Base-by-base conservation (phyloP, 2,888 invertebrate species). In the Drosophila subsilvestris region DNA sequence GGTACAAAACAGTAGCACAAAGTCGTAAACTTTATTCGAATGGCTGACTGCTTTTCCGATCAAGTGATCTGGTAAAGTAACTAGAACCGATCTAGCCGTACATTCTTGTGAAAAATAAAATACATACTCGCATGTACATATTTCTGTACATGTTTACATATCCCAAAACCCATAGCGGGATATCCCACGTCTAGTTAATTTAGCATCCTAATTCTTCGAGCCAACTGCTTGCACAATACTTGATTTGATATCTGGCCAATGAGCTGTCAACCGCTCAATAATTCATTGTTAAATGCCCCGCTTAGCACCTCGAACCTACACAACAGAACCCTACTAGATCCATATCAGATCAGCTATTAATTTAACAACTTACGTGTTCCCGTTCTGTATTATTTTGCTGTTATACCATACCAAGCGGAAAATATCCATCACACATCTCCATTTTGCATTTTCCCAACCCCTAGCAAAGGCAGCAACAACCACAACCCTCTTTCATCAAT, bases 381-480 rank as follows among this genome's bases (percentile, higher is more conserved):
- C 14, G 25, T 25, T 63, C 29, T 32, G n/a, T 5, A 25, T n/a
- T 37, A 37, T 14, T 7, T 14, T n/a, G 37, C 7, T 7, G 14
- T 7, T 37, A 6, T 9, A 27, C 0, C 6, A 9, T 27, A 8
- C 2, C 27, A 9, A 8, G 9, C 8, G 9, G 50, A 12, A 27
- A 48, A 17, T 9, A 37, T 42, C 22, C 37, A 20, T 10, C 47
- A 25, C 22, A 49, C 65, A 49, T 63, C 65, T 55, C 65, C 65
- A 66, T 66, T 66, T 66, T 66, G 63, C 65, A 63, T 25, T 20
- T 43, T 63, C 65, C 63, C 65, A 66, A 44, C 63, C 63, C 65
- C n/a, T 18, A 20, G 9, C 5, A 18, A 48, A 48, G 43, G 18
- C 32, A 63, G 47, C 22, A 22, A 2, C 22, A 22, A 55, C 63